A percentile compares a stretch with the other conserved stretches of the same genome.
phyloP scores from a whole-genome alignment of 2,888 invertebrate species.

The Dryadula phaetusa region DNA sequence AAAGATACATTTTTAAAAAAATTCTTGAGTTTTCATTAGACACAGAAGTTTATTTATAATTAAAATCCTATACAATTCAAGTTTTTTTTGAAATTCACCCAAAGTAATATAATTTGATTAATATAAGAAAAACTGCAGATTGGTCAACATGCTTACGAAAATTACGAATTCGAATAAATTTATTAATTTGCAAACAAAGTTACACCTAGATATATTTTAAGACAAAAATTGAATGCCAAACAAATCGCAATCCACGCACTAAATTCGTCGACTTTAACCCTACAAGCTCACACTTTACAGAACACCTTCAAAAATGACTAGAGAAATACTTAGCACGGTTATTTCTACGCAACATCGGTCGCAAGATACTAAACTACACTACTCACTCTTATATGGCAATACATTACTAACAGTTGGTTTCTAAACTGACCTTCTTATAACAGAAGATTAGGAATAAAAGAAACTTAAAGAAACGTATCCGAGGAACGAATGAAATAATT shows the following conservation, averaged over 20 bases:
- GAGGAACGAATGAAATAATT: slow-evolving; percentile 50
- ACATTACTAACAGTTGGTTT: slow-evolving; percentile 37
- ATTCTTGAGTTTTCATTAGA: neutral
- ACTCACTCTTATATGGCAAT: slow-evolving; percentile 58
- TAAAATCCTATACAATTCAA: neutral
- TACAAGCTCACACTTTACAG: slow-evolving; percentile 76
- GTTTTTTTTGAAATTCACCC: neutral
- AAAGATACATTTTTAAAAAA: neutral
- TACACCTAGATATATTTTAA: slow-evolving; percentile 40
- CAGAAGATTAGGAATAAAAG: slow-evolving; percentile 56
- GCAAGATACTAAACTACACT: slow-evolving; percentile 48
- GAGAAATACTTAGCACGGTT: slow-evolving; percentile 53
- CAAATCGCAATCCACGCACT: slow-evolving; percentile 39
- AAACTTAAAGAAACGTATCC: slow-evolving; percentile 45
- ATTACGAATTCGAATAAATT: slow-evolving; percentile 30
- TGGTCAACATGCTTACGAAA: slow-evolving; percentile 19
- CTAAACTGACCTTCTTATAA: slow-evolving; percentile 61
- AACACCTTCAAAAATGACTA: slow-evolving; percentile 64
- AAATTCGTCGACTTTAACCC: slow-evolving; percentile 56
- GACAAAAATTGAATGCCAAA: slow-evolving; percentile 48
- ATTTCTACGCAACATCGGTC: slow-evolving; percentile 39
- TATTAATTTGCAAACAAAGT: slow-evolving; percentile 26
- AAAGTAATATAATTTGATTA: neutral
- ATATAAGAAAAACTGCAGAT: neutral
- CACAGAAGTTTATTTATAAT: neutral